phyloP scores from a whole-genome alignment of 2,797 vertebrate genomes.

The Phrynocephalus vlangalii region DNA sequence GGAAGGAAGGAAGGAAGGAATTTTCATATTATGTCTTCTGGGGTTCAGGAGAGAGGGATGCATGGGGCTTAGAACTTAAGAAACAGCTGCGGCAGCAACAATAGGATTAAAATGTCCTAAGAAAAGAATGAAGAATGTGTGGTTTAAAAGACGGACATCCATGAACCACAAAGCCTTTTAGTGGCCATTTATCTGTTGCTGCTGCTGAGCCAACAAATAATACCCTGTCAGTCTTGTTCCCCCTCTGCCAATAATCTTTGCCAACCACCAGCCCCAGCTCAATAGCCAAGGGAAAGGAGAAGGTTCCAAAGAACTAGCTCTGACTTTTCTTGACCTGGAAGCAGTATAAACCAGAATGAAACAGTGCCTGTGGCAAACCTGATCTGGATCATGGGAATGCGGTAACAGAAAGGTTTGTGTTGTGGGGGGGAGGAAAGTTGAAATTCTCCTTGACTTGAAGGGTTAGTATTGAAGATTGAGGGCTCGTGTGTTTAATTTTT shows the following conservation, averaged over 20 bases:
- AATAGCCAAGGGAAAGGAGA: conserved; percentile 40
- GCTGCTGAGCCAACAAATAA: conserved; percentile 80
- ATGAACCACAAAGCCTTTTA: conserved; percentile 86
- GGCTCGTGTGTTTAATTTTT: too few species aligned
- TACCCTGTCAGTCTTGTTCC: conserved; percentile 70
- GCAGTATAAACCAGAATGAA: not conserved
- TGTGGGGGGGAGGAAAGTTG: not conserved
- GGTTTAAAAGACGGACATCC: conserved; percentile 76
- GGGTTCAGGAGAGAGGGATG: rapidly evolving
- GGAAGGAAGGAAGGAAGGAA: not conserved
- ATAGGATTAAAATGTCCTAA: conserved; percentile 58
- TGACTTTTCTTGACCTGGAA: not conserved
- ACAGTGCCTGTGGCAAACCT: not conserved
- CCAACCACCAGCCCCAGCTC: conserved; percentile 34
- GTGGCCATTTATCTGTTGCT: conserved; percentile 78
- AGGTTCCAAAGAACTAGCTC: conserved; percentile 10
- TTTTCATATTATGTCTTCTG: not conserved
- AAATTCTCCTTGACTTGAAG: not conserved
- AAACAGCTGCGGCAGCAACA: conserved; percentile 4
- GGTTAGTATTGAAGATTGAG: not conserved
- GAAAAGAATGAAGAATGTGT: conserved; percentile 74
- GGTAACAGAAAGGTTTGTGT: too few species aligned
- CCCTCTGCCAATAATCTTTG: conserved; percentile 46
- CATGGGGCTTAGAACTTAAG: conserved; percentile 66
- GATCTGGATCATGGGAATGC: not conserved